Evolutionary conservation across 2,888 invertebrate species (phyloP), one percentile per base, ranked within the genome.

Genomic region (Xestia c-nigrum): DNA sequence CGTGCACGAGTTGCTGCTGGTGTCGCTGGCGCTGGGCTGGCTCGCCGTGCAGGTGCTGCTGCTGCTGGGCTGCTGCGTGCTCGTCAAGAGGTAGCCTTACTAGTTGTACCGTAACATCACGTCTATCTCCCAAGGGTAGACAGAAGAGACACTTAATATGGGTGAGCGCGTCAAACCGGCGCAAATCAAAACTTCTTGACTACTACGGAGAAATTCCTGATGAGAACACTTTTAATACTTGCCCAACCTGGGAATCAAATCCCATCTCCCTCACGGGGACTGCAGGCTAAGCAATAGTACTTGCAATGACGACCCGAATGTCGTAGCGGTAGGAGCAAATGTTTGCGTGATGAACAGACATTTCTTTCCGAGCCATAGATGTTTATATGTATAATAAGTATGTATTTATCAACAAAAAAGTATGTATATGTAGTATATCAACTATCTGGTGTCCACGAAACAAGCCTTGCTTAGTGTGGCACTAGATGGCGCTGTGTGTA

Each of bases 11-110:
- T 95, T 97, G 63, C 92, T 98, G 70, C 95, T 98, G 47, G 97
- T 98, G 80, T 97, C 98, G 40, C 92, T 98, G 7, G 95, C 97
- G 61, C 96, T 98, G 71, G 97, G 97, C 74, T 97, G 97, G 97
- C 95, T 97, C 57, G 96, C 97, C 7, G 96, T 97, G 59, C 97
- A 97, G 87, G 93, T 97, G 72, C 80, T 97, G 59, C 91, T 97
- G 59, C 93, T 97, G 59, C 92, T 96, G 9, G 97, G 97, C 19
- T 97, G 97, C 91, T 95, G 97, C 80, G 92, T 97, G 40, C 95
- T 97, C 7, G 96, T 97, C 61, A 96, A 97, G 82, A 95, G 97
- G 93, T 97, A 93, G n/a, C 1, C 3, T 43, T 31, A 40, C n/a
- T 43, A 43, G 16, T 64, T 43, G 10, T n/a, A 14, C n/a, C 21